phyloP scores from a whole-genome alignment of 2,113 vertebrate species.

The Brienomyrus longianalis region DNA sequence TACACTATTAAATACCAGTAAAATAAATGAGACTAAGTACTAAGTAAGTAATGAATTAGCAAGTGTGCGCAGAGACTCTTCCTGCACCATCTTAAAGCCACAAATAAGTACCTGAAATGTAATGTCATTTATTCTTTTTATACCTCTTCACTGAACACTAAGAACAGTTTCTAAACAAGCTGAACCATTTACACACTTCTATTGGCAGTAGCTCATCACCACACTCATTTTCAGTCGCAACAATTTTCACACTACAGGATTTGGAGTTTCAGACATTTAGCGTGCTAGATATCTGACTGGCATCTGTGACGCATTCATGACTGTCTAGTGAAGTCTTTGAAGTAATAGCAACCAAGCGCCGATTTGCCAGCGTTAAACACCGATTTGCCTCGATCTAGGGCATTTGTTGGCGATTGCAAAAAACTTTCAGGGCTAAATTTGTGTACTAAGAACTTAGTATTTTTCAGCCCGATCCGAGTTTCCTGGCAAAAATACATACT shows the following conservation, averaged over 20 bases:
- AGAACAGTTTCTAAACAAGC: not conserved
- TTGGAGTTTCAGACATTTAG: not conserved
- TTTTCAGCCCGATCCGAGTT: not conserved
- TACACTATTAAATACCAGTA: too few relatives aligned
- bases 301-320: not conserved
- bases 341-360: not conserved
- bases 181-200: not conserved
- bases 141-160: not conserved
- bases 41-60: too few relatives aligned
- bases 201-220: not conserved
- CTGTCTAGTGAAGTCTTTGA: not conserved
- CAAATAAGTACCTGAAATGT: too few relatives aligned
- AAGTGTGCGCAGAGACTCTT: too few relatives aligned
- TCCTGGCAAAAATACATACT: not conserved
- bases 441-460: not conserved
- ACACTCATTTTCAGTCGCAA: not conserved
- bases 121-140: not conserved
- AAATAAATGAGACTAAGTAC: too few relatives aligned
- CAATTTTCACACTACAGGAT: not conserved
- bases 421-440: not conserved
- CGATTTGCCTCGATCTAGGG: not conserved
- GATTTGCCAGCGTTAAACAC: not conserved
- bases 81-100: too few relatives aligned
- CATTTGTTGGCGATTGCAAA: not conserved
- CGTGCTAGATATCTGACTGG: not conserved